Evolutionary conservation across 2,888 invertebrate species (phyloP).

Genomic region (Apantesis nais): DNA sequence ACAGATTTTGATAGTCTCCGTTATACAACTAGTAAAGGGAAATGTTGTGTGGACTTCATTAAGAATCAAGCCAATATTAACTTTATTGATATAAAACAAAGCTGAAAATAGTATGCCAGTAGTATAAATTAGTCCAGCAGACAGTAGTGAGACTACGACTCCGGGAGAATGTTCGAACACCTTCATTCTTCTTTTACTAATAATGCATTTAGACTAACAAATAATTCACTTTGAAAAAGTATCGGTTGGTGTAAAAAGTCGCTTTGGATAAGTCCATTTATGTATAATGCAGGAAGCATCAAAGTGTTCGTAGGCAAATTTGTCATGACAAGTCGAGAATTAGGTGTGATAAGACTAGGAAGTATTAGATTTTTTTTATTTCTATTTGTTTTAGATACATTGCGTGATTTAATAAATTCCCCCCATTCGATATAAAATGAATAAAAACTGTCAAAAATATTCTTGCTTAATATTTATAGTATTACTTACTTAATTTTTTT

Average conservation of each 20-base stretch:
- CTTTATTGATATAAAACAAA: not conserved
- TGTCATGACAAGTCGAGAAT: not conserved
- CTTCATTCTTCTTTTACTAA: no score
- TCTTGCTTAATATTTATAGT: not conserved
- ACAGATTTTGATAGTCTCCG: not conserved
- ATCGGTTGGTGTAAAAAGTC: no score
- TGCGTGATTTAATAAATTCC: not conserved
- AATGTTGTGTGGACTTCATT: not conserved
- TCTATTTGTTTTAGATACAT: not conserved
- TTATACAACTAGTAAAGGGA: not conserved
- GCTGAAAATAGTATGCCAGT: not conserved
- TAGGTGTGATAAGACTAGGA: no score
- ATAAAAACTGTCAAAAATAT: not conserved
- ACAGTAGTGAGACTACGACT: not conserved
- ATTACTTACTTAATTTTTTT: not conserved
- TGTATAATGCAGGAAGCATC: no score
- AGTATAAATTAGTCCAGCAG: not conserved
- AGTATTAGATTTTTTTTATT: no score
- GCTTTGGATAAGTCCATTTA: no score
- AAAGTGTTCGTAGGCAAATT: not conserved
- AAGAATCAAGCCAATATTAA: not conserved
- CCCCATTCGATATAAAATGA: not conserved
- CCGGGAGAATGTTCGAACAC: no score
- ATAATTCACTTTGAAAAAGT: no score
- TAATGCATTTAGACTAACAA: no score